Evolutionary conservation across 53 echinoderm and acorn worm species (phyloP).

Genomic region (Mesocentrotus franciscanus): DNA sequence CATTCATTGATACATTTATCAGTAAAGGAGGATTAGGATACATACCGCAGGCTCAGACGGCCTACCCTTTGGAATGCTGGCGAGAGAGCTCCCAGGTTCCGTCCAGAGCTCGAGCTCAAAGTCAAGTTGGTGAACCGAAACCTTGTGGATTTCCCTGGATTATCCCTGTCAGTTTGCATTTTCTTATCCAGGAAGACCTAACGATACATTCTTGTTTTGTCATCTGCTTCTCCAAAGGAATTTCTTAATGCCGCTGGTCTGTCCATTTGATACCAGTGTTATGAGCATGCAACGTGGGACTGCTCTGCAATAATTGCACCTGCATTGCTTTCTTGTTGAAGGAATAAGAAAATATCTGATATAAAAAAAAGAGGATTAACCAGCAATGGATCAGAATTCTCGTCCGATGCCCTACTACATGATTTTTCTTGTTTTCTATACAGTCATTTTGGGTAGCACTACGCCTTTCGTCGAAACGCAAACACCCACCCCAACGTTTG

Average conservation of each 20-base stretch:
- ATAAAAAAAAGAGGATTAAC: neutral
- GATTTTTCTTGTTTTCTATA: conserved; percentile 5
- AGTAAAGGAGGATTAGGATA: conserved; percentile 35
- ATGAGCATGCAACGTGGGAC: neutral
- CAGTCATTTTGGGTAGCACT: neutral
- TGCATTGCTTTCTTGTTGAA: neutral
- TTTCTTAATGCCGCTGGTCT: neutral
- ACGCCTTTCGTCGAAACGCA: conserved; percentile 3
- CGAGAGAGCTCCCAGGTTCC: neutral
- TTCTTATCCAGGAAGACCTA: neutral
- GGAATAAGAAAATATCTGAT: neutral
- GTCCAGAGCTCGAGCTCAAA: conserved; percentile 14
- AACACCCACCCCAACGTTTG: conserved; percentile 8
- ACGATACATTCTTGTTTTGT: conserved; percentile 1
- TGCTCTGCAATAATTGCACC: neutral
- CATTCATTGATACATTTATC: conserved; percentile 40
- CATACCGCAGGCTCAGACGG: conserved; percentile 31
- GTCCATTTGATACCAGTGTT: neutral
- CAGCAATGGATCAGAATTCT: neutral
- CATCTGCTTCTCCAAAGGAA: neutral
- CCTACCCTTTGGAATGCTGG: conserved; percentile 13
- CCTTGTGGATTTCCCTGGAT: conserved; percentile 38
- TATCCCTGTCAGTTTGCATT: conserved; percentile 25
- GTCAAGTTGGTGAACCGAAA: conserved; percentile 31
- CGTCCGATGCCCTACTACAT: neutral